Evolutionary conservation across 2,888 invertebrate species (phyloP), one percentile per base, ranked within the genome.

Genomic region (Latrodectus elegans): DNA sequence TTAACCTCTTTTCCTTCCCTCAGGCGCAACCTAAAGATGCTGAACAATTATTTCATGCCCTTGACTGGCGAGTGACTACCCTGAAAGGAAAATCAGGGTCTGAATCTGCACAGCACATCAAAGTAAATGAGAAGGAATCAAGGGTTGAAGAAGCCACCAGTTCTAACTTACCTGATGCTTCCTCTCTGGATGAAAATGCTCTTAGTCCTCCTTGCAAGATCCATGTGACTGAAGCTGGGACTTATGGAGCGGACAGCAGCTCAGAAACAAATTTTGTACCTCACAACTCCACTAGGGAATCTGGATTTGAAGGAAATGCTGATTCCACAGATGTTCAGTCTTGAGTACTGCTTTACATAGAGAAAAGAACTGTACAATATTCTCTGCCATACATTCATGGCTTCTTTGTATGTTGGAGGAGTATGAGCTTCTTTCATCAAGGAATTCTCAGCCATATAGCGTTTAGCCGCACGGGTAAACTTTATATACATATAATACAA

Each of bases 1-100:
- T 38, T 38, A 38, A 38, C 38, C 38, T 38, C 6, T 38, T 38
- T 38, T 38, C 22, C 38, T 38, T 6, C 38, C 38, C 6, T 38
- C 92, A 95, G 94, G 94, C 95, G 15, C 94, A 94, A 89, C 94
- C 95, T 0, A 95, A 95, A 89, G 95, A 96, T 91, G 94, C 95
- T 52, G 95, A 94, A 90, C 94, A 94, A 90, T 92, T 96, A 75
- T 94, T 94, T 91, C 93, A 93, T 90, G 94, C 94, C n/a, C 92
- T 96, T 84, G 93, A 94, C 89, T 93, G 92, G 91, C 90, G 93
- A 53, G 91, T 92, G 53, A 92, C 92, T 78, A 92, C 92, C 85
- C 90, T 92, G 49, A 91, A 92, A 76, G 74, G 89, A 22, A 80
- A 73, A 14, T 89, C 89, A 71, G 87, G 89, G 11, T 60, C 71